Evolutionary conservation across 2,888 invertebrate genomes (phyloP).

Genomic region (Drosophila maculinotata): DNA sequence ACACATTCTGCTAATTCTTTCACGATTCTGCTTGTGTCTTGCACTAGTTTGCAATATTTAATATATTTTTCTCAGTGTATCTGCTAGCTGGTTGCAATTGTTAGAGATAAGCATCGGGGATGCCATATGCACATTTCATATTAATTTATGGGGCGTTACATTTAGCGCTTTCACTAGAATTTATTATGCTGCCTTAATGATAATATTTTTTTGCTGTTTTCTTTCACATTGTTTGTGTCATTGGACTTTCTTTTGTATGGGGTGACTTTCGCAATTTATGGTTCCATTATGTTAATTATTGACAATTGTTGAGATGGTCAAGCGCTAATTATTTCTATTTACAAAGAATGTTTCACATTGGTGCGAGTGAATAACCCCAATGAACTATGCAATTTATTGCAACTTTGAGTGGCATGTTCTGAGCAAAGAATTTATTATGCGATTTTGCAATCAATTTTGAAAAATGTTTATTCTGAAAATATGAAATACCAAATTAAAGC

Average conservation of each 20-base stretch:
- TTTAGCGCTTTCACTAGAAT: slow-evolving; percentile 65
- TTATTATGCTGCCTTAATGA: slow-evolving; percentile 45
- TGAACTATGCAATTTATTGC: slow-evolving; percentile 29
- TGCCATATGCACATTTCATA: slow-evolving; percentile 68
- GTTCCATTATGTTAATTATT: slow-evolving; percentile 82
- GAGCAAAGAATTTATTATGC: neutral
- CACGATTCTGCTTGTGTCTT: too few species aligned
- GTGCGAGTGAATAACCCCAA: slow-evolving; percentile 36
- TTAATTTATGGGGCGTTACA: slow-evolving; percentile 80
- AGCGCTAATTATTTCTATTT: slow-evolving; percentile 60
- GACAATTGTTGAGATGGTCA: slow-evolving; percentile 69
- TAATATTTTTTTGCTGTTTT: slow-evolving; percentile 45
- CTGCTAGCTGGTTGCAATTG: slow-evolving; percentile 34
- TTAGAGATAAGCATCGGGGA: slow-evolving; percentile 52
- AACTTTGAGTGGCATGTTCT: neutral
- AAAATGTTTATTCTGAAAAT: too few species aligned
- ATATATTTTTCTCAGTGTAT: too few species aligned
- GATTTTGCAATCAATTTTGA: too few species aligned
- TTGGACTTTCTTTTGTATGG: slow-evolving; percentile 72
- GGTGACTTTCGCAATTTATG: slow-evolving; percentile 63
- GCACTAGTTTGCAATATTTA: too few species aligned
- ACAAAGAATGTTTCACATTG: slow-evolving; percentile 8
- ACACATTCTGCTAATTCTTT: too few species aligned
- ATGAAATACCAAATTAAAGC: too few species aligned
- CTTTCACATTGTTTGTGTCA: slow-evolving; percentile 58